Conservation (phyloP, 2,113 vertebrate species). For the Canis aureus region DNA sequence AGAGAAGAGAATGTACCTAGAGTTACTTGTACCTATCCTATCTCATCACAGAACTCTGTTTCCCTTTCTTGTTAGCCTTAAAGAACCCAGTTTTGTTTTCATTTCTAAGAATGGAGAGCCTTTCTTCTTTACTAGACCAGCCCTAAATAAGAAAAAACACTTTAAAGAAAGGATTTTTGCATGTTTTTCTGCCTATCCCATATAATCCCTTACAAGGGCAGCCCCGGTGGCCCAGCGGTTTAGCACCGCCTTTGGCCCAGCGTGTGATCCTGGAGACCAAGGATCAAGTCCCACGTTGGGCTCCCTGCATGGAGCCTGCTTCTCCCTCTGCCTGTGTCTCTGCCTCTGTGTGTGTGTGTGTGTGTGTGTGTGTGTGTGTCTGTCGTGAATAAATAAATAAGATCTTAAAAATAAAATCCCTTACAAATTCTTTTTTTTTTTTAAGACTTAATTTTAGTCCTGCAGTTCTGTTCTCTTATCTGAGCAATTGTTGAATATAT, state of each 20-base stretch:
- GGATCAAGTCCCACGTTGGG: no score
- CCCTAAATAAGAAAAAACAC: not conserved
- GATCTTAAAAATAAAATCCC: not conserved
- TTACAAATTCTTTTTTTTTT: not conserved
- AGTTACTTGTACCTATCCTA: not conserved
- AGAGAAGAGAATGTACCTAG: not conserved
- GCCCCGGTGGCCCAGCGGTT: no score
- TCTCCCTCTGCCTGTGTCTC: no score
- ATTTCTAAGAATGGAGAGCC: not conserved
- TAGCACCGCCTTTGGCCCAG: no score
- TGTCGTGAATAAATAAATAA: no score
- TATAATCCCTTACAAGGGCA: not conserved
- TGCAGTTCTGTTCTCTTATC: not conserved
- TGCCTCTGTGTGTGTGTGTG: no score
- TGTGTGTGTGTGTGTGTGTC: no score
- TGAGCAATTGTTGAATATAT: not conserved
- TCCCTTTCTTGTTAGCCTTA: not conserved
- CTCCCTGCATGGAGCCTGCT: no score
- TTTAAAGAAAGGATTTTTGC: not conserved
- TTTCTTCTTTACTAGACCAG: slow-evolving; percentile 1
- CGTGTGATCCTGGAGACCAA: no score
- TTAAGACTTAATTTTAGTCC: not conserved
- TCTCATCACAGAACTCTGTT: not conserved
- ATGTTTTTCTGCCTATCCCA: not conserved
- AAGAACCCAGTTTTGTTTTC: not conserved